Evolutionary conservation across 2,888 invertebrate genomes (phyloP).

Genomic region (Drosophila kanekoi): DNA sequence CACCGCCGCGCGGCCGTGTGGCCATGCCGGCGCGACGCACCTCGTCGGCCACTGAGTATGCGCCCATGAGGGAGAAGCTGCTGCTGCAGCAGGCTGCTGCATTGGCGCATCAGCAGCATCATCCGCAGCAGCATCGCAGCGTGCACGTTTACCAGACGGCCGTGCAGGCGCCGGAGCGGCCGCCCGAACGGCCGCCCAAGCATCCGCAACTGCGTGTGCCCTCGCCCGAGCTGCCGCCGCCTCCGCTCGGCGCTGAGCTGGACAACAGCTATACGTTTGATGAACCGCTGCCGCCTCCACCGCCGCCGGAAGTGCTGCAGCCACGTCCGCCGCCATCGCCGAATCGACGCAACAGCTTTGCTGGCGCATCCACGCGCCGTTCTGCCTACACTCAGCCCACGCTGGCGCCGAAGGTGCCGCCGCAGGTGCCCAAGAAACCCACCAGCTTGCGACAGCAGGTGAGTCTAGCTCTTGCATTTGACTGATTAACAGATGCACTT

Average conservation of each 20-base stretch:
- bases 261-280: conserved; percentile 82
- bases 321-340: conserved; percentile 81
- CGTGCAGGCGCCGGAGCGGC: conserved; percentile 85
- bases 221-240: conserved; percentile 85
- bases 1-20: conserved; percentile 81
- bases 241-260: conserved; percentile 81
- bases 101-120: conserved; percentile 82
- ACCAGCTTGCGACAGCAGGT: conserved; percentile 77
- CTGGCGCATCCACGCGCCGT: conserved; percentile 84
- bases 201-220: conserved; percentile 88
- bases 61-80: conserved; percentile 84
- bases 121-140: conserved; percentile 80
- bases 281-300: conserved; percentile 85
- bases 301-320: conserved; percentile 84
- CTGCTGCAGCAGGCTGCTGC: conserved; percentile 82
- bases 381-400: conserved; percentile 59
- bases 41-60: conserved; percentile 89
- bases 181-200: conserved; percentile 91
- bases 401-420: conserved; percentile 83
- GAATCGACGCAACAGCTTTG: conserved; percentile 85
- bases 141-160: conserved; percentile 72
- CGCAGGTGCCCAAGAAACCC: conserved; percentile 84
- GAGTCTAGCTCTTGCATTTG: conserved; percentile 38
- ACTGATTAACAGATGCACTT: not conserved
- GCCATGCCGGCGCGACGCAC: conserved; percentile 85